phyloP scores from a whole-genome alignment of 2,888 invertebrate species.

The Heliconius cydno region DNA sequence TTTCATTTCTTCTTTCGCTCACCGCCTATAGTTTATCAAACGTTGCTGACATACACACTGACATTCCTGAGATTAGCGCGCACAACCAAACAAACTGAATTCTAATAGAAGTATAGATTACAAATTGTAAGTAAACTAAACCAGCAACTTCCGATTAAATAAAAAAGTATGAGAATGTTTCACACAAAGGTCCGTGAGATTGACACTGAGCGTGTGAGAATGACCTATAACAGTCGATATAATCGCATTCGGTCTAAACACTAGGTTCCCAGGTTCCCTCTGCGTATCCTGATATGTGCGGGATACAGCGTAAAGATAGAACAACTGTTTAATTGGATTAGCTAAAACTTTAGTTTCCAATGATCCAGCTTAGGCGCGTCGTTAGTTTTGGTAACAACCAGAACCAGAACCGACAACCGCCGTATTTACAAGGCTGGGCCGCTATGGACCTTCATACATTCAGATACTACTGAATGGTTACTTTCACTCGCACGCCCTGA shows the following conservation, averaged over 20 bases:
- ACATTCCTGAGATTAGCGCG: neutral
- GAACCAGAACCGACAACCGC: too few relatives aligned
- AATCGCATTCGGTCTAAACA: neutral
- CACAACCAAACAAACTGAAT: neutral
- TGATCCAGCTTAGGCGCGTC: too few relatives aligned
- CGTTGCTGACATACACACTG: neutral
- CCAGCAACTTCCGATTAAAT: neutral
- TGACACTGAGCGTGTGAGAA: neutral
- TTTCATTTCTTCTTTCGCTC: neutral
- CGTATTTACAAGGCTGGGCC: neutral
- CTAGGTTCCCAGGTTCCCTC: too few relatives aligned
- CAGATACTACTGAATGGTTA: neutral
- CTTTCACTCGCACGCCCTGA: constrained; percentile 27
- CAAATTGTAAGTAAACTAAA: neutral
- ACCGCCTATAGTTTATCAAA: neutral
- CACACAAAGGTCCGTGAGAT: neutral
- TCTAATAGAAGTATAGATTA: neutral
- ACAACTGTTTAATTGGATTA: too few relatives aligned
- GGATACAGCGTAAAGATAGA: too few relatives aligned
- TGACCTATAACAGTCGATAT: constrained; percentile 4
- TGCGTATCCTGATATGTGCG: too few relatives aligned
- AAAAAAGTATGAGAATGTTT: neutral
- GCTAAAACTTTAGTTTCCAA: too few relatives aligned
- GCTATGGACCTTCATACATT: neutral
- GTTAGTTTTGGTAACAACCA: too few relatives aligned